Evolutionary conservation across 2,888 invertebrate genomes (phyloP), one percentile per base, ranked within the genome.

Genomic region (Limnephilus rhombicus): DNA sequence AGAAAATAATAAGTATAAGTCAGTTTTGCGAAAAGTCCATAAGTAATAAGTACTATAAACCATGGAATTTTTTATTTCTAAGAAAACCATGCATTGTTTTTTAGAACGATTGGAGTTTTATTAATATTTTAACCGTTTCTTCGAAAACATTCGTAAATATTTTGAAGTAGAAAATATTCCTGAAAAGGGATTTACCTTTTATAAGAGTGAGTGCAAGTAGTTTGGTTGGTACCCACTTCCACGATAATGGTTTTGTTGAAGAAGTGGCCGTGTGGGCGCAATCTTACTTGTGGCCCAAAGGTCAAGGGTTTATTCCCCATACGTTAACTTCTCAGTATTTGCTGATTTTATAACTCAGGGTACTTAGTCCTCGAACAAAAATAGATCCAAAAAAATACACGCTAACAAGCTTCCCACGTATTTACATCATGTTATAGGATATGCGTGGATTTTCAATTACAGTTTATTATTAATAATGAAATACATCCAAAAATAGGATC

Each of bases 231-330:
- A 68, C 68, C 68, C 24, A 24, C 68, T 68, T 68, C 68, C 68
- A 68, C 68, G 7, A 68, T 68, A 68, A 68, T 68, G 68, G 68
- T 68, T 68, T 68, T 68, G 68, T 68, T 24, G 24, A 24, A 68
- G 24, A 24, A 68, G 24, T 68, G 24, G 9, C 68, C n/a, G 68
- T n/a, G 68, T 68, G 68, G 68, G 68, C 68, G 68, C 68, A n/a
- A 68, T 68, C 68, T 68, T 41, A n/a, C 86, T 86, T 49, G 5
- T 45, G 86, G 29, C 45, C 45, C 7, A 45, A 86, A 86, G 86
- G 45, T 45, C 37, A 41, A 86, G 41, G 29, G 86, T 68, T 68
- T 68, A 68, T 68, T 68, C 68, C 68, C 68, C 68, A 68, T 68
- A 68, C 24, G 68, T 68, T 5, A 68, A 68, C 68, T 24, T 68